Base-by-base conservation (phyloP, 2,888 invertebrate species). In the Pedicia rivosa region DNA sequence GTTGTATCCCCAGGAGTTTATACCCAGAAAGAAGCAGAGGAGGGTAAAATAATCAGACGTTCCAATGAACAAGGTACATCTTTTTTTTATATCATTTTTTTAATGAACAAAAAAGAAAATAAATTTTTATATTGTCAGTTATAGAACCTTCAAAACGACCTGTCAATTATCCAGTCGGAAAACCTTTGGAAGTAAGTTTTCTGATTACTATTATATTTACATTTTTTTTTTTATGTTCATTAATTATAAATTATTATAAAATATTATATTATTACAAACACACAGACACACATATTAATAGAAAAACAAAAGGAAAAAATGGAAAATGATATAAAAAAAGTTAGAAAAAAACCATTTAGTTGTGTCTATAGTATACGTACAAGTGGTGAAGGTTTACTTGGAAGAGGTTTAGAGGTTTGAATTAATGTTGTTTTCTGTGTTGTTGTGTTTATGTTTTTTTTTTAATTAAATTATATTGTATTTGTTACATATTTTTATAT, bases 141-240 rank as follows among this genome's bases (percentile, higher is more conserved):
- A 13, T 13, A 9, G 32, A 32, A 7, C 3, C 32, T 20, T 10
- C 4, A 8, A 32, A 36, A 22, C 44, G 45, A 16, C 44, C 45
- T 16, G 62, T 71, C 4, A 77, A 78, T 54, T 79, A 78, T 54
- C 78, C 80, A 1, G 71, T 81, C 27, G 84, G 82, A 29, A 84
- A 80, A 59, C 83, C 87, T 2, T 62, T 87, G 28, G 83, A 84
- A 70, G 86, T 86, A 62, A 55, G 56, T 54, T 42, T 25, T 20
- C 38, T 5, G 8, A n/a, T n/a, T n/a, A n/a, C n/a, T n/a, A n/a
- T n/a, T n/a, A n/a, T n/a, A n/a, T n/a, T n/a, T n/a, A n/a, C n/a
- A n/a, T n/a, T n/a, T n/a, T n/a, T n/a, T n/a, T n/a, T n/a, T n/a
- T n/a, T n/a, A n/a, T n/a, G n/a, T n/a, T n/a, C n/a, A n/a, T n/a